phyloP scores from a whole-genome alignment of 2,797 vertebrate genomes.

The Sebastes hubbsi region DNA sequence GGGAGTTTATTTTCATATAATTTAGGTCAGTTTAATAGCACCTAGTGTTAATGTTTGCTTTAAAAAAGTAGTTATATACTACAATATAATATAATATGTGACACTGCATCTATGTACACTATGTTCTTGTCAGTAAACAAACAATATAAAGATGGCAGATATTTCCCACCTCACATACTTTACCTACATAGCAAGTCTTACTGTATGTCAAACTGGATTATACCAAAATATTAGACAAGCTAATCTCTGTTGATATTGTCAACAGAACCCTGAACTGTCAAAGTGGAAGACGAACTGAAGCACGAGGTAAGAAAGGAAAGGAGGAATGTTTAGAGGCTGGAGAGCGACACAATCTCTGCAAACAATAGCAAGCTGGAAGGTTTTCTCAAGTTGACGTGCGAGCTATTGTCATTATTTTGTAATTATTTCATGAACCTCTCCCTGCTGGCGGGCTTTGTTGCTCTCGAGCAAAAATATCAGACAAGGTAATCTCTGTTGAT shows the following conservation, averaged over 20 bases:
- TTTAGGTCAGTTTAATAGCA: neutral
- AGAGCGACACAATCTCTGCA: slow-evolving; percentile 17
- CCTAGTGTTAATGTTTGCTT: neutral
- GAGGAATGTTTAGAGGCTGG: slow-evolving; percentile 1
- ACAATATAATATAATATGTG: neutral
- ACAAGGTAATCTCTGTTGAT: slow-evolving; percentile 59
- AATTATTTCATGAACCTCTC: slow-evolving; percentile 50
- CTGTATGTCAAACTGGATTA: slow-evolving; percentile 43
- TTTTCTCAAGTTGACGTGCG: slow-evolving; percentile 23
- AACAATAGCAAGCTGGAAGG: slow-evolving; percentile 21
- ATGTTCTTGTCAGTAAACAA: neutral
- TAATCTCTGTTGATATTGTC: slow-evolving; percentile 71
- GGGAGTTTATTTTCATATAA: neutral
- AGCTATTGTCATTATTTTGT: slow-evolving; percentile 50
- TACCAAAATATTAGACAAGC: slow-evolving; percentile 58
- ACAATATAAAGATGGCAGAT: neutral
- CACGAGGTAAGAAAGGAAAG: neutral
- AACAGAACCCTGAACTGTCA: slow-evolving; percentile 61
- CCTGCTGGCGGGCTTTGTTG: neutral
- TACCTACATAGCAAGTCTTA: neutral
- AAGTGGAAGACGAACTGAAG: slow-evolving; percentile 5
- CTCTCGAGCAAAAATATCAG: slow-evolving; percentile 22
- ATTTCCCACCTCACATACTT: slow-evolving; percentile 30
- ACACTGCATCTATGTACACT: neutral
- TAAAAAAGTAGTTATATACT: neutral